These are phyloP conservation scores for Enteromius radiatus DNA, from an alignment of 2,797 vertebrate genomes.

Conservation along the genomic window DNA sequence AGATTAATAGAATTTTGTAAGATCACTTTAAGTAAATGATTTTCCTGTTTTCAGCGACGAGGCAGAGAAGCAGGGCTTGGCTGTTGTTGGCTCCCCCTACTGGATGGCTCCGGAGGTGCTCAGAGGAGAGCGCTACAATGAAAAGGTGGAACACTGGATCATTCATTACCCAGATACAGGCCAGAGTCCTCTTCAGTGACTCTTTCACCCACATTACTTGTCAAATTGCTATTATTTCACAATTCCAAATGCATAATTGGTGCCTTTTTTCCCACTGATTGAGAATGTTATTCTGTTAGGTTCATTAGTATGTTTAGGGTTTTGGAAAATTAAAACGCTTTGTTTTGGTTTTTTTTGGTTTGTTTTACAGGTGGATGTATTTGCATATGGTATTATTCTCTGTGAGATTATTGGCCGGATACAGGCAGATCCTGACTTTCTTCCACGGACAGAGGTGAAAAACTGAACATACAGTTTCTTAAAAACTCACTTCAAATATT, in stretches of 20 bases:
- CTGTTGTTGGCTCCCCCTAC: conserved; percentile 93
- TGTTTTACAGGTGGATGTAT: conserved; percentile 88
- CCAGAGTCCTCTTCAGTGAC: conserved; percentile 8
- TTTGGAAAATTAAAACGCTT: background rate
- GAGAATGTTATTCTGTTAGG: background rate
- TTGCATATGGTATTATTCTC: conserved; percentile 93
- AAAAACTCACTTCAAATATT: background rate
- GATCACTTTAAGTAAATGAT: background rate
- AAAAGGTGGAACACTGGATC: conserved; percentile 81
- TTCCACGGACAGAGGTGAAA: conserved; percentile 91
- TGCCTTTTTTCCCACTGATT: background rate
- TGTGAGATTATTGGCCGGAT: conserved; percentile 93
- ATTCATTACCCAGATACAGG: background rate
- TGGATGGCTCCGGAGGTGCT: conserved; percentile 98
- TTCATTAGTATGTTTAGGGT: background rate
- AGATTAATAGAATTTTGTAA: background rate
- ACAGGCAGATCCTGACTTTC: conserved; percentile 92
- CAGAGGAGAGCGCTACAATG: conserved; percentile 89
- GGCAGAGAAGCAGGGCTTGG: conserved; percentile 82
- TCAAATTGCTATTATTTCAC: background rate
- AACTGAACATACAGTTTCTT: background rate
- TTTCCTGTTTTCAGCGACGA: conserved; percentile 77
- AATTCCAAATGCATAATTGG: background rate
- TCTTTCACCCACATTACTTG: conserved; percentile 2
- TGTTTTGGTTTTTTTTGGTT: background rate